A percentile compares a stretch with the other conserved stretches of the same genome.
Conservation (phyloP, 2,113 vertebrate species). For the Pontoporia blainvillei region DNA sequence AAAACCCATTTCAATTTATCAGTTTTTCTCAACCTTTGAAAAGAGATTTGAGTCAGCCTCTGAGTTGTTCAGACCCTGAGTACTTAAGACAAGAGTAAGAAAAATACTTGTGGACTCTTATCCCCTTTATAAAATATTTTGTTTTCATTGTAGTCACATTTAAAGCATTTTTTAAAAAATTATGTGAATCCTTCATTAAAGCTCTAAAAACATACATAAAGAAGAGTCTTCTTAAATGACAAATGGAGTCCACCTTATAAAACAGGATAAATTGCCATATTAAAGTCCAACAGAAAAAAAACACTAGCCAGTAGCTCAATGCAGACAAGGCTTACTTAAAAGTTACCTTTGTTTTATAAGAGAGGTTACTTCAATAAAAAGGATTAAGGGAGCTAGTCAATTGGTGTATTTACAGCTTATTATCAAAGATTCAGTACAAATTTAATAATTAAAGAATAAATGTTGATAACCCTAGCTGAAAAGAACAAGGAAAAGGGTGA, state of each 20-base stretch:
- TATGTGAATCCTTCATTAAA: not conserved
- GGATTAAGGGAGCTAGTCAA: not conserved
- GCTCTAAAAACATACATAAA: not conserved
- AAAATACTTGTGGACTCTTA: not conserved
- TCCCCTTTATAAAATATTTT: not conserved
- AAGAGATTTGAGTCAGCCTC: not conserved
- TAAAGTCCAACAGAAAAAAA: not conserved
- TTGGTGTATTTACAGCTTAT: not conserved
- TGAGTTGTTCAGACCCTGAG: not conserved
- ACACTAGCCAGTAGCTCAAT: not conserved
- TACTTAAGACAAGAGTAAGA: not conserved
- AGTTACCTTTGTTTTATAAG: conserved; percentile 21
- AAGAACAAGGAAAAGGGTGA: not conserved
- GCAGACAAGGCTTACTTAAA: not conserved
- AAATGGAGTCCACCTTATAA: not conserved
- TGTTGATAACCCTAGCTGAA: not conserved
- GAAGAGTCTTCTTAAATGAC: not conserved
- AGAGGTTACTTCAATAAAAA: not conserved
- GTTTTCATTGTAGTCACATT: not conserved
- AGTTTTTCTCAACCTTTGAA: not conserved
- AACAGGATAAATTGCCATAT: not conserved
- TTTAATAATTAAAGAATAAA: not conserved
- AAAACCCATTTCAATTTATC: not conserved
- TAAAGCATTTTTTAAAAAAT: conserved; percentile 16
- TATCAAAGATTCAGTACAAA: not conserved